Base-by-base conservation (phyloP, 2,888 invertebrate genomes). In the Tanypteryx hageni region DNA sequence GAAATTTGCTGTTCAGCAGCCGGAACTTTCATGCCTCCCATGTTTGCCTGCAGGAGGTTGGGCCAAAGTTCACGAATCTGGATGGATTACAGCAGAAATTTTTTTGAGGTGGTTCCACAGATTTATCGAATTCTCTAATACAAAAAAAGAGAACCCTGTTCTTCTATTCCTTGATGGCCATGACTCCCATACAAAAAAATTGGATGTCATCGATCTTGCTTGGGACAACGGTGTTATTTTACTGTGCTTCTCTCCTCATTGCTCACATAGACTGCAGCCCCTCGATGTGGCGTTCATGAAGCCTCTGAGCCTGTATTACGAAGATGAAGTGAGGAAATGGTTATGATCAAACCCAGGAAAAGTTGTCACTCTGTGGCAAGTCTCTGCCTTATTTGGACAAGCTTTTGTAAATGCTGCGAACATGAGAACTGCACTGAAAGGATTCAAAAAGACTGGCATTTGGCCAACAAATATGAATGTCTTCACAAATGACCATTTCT, bases 221-320 rank as follows among this genome's bases (percentile, higher is more conserved):
- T n/a, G n/a, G n/a, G n/a, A n/a, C n/a, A n/a, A n/a, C n/a, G n/a
- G n/a, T n/a, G n/a, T n/a, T n/a, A n/a, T n/a, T n/a, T n/a, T n/a
- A n/a, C n/a, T n/a, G n/a, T n/a, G n/a, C n/a, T n/a, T n/a, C n/a
- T n/a, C n/a, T n/a, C n/a, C n/a, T n/a, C n/a, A n/a, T n/a, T n/a
- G n/a, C 14, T 59, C 59, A 59, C 59, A 59, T 59, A 9, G 14
- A 14, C 59, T 59, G 10, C 59, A 14, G 59, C n/a, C n/a, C n/a
- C n/a, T 59, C 10, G 59, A 59, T 92, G 94, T 94, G 84, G 92
- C 93, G 81, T 94, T 94, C 92, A 94, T 94, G 93, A 93, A 93
- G 64, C 94, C 94, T 14, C 64, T 94, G 76, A 94, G 94, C 83
- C 93, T 93, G 8, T 94, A 92, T 92, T 94, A 94, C 92, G 93